Conservation (phyloP, 1,140 invertebrate species). For the Trichonephila clavata region DNA sequence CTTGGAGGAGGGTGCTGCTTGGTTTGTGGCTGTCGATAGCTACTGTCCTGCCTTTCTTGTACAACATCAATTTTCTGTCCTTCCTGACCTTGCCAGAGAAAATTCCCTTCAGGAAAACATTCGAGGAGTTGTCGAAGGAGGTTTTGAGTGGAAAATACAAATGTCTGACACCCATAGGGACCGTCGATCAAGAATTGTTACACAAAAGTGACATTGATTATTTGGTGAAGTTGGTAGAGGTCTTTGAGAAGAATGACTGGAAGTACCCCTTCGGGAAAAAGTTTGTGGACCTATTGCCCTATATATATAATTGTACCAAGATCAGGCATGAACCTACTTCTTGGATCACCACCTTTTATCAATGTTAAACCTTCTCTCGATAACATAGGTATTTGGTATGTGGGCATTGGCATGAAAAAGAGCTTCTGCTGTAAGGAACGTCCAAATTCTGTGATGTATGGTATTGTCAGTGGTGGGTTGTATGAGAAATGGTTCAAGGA, state of each 20-base stretch:
- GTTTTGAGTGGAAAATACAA: background rate
- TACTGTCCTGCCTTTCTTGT: background rate
- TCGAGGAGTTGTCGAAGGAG: background rate
- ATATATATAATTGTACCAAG: background rate
- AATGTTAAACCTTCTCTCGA: background rate
- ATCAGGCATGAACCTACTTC: background rate
- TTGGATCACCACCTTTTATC: background rate
- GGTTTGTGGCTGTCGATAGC: background rate
- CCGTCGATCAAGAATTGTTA: background rate
- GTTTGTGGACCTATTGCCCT: background rate
- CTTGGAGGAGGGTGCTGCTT: background rate
- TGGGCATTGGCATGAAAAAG: background rate
- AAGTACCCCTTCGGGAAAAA: background rate
- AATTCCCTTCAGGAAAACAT: background rate
- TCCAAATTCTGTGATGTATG: background rate
- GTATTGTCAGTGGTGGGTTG: background rate
- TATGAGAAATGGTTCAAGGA: background rate
- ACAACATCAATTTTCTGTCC: conserved; percentile 1
- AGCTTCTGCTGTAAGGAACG: background rate
- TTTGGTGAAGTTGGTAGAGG: background rate
- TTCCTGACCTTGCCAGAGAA: background rate
- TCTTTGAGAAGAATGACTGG: background rate
- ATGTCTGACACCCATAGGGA: background rate
- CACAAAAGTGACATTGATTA: background rate
- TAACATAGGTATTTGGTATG: background rate